phyloP scores from a whole-genome alignment of 2,797 vertebrate species.

The Petrocephalus schoutedeni region DNA sequence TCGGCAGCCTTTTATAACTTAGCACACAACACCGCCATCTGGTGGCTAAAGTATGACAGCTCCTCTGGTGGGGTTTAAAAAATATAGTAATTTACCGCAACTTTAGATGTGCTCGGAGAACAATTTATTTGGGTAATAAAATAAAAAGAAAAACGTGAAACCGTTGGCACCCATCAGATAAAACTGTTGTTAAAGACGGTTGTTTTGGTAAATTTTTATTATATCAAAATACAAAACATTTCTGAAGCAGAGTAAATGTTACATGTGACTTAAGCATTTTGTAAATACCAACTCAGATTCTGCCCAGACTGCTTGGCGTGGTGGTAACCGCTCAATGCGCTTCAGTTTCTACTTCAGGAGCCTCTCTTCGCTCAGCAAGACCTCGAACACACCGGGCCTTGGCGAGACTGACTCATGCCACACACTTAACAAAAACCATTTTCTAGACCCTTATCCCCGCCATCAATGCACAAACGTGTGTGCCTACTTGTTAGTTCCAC shows the following conservation, averaged over 20 bases:
- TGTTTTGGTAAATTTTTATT: slow-evolving; percentile 75
- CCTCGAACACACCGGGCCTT: slow-evolving; percentile 49
- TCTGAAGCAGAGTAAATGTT: slow-evolving; percentile 75
- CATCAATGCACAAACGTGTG: neutral
- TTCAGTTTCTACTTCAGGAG: slow-evolving; percentile 44
- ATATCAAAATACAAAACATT: slow-evolving; percentile 90
- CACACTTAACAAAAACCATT: neutral
- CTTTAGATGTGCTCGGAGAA: neutral
- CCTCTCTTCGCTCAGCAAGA: slow-evolving; percentile 42
- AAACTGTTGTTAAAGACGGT: slow-evolving; percentile 17
- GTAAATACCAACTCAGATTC: slow-evolving; percentile 51
- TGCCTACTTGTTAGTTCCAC: neutral
- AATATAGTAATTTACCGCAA: neutral
- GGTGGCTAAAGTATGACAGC: neutral
- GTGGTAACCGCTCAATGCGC: slow-evolving; percentile 21
- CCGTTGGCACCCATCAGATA: neutral
- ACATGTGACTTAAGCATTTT: slow-evolving; percentile 68
- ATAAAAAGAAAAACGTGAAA: neutral
- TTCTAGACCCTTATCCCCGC: neutral
- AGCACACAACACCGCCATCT: slow-evolving; percentile 21
- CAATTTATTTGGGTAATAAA: neutral
- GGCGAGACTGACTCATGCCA: neutral
- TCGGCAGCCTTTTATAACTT: neutral
- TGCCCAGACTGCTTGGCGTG: slow-evolving; percentile 15
- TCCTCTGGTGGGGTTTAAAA: neutral